Evolutionary conservation across 2,797 vertebrate genomes (phyloP).

Genomic region (Nyctalus aviator): DNA sequence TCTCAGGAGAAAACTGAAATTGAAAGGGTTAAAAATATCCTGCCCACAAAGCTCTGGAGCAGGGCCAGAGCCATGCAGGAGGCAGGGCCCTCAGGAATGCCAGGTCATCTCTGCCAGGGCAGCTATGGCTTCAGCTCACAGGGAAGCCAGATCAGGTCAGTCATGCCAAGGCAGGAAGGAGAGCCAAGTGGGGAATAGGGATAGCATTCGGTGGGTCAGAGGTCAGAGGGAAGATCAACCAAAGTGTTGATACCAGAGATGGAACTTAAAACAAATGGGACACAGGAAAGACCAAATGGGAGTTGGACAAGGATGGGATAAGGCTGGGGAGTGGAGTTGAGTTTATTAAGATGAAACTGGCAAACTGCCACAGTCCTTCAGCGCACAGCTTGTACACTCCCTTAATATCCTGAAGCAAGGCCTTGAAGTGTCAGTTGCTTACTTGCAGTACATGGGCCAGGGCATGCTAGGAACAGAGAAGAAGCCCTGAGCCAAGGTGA

Average conservation of each 20-base stretch:
- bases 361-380: slow-evolving; percentile 46
- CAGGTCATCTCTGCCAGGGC: not conserved
- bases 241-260: slow-evolving; percentile 24
- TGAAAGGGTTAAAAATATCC: slow-evolving; percentile 50
- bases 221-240: slow-evolving; percentile 30
- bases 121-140: slow-evolving; percentile 20
- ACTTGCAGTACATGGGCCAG: not conserved
- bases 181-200: not conserved
- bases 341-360: slow-evolving; percentile 78
- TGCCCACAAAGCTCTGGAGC: slow-evolving; percentile 39
- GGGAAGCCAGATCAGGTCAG: slow-evolving; percentile 23
- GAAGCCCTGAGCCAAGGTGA: not conserved
- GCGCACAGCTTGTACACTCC: slow-evolving; percentile 20
- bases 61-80: slow-evolving; percentile 32
- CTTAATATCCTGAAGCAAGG: slow-evolving; percentile 53
- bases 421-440: slow-evolving; percentile 61
- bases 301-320: slow-evolving; percentile 4
- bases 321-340: slow-evolving; percentile 1
- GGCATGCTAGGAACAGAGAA: slow-evolving; percentile 19
- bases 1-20: slow-evolving; percentile 55
- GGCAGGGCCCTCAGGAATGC: slow-evolving; percentile 52
- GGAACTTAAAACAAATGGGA: slow-evolving; percentile 6
- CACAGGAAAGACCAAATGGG: slow-evolving; percentile 29
- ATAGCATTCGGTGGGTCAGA: not conserved
- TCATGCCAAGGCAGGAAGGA: slow-evolving; percentile 4